A percentile compares a stretch with the other conserved stretches of the same genome.
Conservation (phyloP, 2,113 vertebrate species). For the Phalacrocorax carbo region DNA sequence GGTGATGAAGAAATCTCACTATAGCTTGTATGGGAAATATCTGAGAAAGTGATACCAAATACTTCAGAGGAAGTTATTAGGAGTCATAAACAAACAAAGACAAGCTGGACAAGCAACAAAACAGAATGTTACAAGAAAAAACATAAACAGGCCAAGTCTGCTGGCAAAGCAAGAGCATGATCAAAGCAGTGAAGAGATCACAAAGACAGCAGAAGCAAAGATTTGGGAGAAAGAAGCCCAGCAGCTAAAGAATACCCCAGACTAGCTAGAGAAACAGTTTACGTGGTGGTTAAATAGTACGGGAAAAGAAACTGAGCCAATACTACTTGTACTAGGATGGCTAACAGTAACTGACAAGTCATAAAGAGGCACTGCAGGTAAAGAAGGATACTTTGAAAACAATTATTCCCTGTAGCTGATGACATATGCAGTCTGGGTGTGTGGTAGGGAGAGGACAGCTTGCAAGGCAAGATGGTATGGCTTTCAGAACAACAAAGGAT, state of each 20-base stretch:
- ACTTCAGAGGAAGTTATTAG: constrained; percentile 35
- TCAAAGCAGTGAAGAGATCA: constrained; percentile 18
- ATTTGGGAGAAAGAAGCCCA: neutral
- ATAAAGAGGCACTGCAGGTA: neutral
- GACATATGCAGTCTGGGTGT: neutral
- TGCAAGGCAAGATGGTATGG: neutral
- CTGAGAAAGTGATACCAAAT: constrained; percentile 26
- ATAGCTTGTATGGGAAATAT: constrained; percentile 25
- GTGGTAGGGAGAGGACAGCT: neutral
- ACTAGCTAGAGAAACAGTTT: neutral
- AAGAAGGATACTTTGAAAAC: neutral
- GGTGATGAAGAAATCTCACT: neutral
- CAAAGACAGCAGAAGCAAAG: neutral
- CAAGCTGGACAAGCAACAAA: constrained; percentile 20
- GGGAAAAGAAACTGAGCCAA: neutral
- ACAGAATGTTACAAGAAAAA: constrained; percentile 8
- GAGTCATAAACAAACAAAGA: constrained; percentile 51
- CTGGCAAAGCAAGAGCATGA: neutral
- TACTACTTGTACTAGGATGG: neutral
- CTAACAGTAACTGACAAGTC: neutral
- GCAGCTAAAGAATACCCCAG: neutral
- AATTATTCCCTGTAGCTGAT: neutral
- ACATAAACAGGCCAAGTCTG: constrained; percentile 14
- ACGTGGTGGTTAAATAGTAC: neutral
- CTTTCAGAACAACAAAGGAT: neutral